Evolutionary conservation across 2,113 vertebrate genomes (phyloP).

Genomic region (Sylvia atricapilla): DNA sequence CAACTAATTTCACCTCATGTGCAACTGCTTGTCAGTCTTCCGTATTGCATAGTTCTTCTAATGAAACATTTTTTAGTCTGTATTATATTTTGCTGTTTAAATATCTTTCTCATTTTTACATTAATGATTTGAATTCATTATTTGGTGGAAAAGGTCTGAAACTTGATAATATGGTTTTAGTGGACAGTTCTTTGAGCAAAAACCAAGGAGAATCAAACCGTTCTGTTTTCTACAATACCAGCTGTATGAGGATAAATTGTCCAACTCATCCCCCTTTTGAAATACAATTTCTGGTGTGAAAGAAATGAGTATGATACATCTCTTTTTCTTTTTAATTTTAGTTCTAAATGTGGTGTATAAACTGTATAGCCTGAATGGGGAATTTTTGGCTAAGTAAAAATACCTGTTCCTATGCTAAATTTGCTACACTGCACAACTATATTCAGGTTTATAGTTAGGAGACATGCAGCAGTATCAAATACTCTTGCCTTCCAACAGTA

Average conservation of each 20-base stretch:
- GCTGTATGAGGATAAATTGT: not conserved
- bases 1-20: not conserved
- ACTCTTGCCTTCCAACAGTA: not conserved
- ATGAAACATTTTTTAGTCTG: not conserved
- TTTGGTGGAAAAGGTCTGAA: not conserved
- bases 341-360: not conserved
- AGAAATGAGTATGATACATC: not conserved
- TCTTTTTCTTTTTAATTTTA: not conserved
- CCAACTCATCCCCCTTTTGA: not conserved
- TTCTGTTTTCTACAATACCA: not conserved
- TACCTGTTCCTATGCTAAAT: not conserved
- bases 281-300: not conserved
- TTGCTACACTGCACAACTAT: not conserved
- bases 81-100: not conserved
- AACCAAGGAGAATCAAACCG: not conserved
- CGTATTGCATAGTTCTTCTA: not conserved
- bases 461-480: not conserved
- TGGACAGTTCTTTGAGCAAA: not conserved
- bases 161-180: not conserved
- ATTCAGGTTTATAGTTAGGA: not conserved
- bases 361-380: not conserved
- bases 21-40: not conserved
- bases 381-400: not conserved
- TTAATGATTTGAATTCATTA: not conserved
- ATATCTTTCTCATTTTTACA: not conserved